Percentiles rank a stretch among this genome's conserved stretches.
Conservation (phyloP, 2,113 vertebrate genomes). For the Empidonax traillii region DNA sequence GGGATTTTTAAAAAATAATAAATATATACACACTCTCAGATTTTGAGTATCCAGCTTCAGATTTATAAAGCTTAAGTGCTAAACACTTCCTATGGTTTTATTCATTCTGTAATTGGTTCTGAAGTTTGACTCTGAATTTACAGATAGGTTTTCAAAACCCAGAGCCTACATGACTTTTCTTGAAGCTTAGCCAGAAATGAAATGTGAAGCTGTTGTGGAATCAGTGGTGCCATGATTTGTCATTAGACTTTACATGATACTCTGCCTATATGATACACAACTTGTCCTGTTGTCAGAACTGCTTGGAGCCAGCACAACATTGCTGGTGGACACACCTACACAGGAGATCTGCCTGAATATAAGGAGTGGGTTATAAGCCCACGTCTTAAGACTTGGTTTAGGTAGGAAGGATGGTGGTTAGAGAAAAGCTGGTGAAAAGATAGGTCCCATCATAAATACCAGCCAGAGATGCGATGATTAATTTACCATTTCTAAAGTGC, state of each 20-base stretch:
- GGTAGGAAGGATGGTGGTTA: neutral
- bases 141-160: neutral
- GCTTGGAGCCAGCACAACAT: neutral
- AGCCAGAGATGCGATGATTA: neutral
- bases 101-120: neutral
- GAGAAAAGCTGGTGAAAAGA: neutral
- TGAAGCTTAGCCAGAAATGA: neutral
- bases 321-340: neutral
- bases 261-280: neutral
- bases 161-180: neutral
- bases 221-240: neutral
- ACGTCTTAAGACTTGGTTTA: neutral
- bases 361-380: fast-evolving
- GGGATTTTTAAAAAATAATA: neutral
- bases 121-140: neutral
- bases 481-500: neutral
- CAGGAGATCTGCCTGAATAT: neutral
- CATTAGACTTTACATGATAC: neutral
- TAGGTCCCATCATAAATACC: neutral
- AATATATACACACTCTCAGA: neutral
- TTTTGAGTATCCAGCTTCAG: neutral
- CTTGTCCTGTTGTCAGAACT: neutral
- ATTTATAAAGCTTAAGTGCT: neutral
- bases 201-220: neutral
- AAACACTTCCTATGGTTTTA: neutral